These are phyloP conservation scores for Varecia variegata DNA, from an alignment of 2,797 vertebrate genomes.

Conservation along the genomic window DNA sequence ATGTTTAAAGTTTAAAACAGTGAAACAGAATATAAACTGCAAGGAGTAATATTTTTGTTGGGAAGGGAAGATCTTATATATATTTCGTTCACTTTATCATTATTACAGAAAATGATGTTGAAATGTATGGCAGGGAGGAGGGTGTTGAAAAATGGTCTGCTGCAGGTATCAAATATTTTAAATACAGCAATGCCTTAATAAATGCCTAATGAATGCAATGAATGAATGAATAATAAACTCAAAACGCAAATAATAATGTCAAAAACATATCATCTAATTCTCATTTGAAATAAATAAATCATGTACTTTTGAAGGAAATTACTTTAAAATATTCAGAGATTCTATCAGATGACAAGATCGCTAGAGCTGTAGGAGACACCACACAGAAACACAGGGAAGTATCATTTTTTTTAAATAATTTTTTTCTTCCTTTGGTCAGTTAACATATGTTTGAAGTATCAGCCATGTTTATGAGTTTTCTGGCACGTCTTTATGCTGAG, in stretches of 20 bases:
- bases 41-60: not conserved
- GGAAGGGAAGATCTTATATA: not conserved
- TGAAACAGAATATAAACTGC: not conserved
- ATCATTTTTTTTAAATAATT: not conserved
- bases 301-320: not conserved
- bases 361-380: not conserved
- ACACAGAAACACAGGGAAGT: not conserved
- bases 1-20: not conserved
- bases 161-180: not conserved
- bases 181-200: not conserved
- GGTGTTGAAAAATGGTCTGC: not conserved
- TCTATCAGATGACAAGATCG: not conserved
- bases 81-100: not conserved
- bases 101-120: not conserved
- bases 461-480: not conserved
- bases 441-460: not conserved
- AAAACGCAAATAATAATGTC: not conserved
- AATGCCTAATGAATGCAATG: not conserved
- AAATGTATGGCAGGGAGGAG: not conserved
- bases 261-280: not conserved
- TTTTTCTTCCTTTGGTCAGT: not conserved
- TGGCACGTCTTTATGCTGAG: not conserved
- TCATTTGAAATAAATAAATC: slow-evolving; percentile 39
- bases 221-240: not conserved
- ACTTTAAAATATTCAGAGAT: not conserved